phyloP scores from a whole-genome alignment of 2,113 vertebrate genomes.

The Cyanoliseus patagonus region DNA sequence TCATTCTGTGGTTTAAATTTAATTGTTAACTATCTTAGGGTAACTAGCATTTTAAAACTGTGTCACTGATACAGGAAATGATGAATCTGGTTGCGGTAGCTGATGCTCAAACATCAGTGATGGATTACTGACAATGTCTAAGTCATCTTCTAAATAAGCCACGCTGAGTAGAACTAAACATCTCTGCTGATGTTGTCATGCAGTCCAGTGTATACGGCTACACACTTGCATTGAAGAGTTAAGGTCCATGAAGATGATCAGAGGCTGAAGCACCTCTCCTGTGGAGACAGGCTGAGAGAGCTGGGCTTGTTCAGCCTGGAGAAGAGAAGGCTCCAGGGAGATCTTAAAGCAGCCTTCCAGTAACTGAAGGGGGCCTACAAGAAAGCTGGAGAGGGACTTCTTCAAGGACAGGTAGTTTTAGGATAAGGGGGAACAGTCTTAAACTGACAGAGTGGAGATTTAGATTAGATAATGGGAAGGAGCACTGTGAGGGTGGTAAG shows the following conservation, averaged over 20 bases:
- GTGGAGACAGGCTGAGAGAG: neutral
- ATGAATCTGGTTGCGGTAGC: neutral
- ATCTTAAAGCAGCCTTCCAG: neutral
- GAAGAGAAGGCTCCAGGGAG: neutral
- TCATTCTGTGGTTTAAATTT: neutral
- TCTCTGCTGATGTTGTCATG: neutral
- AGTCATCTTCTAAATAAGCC: neutral
- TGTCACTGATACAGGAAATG: neutral
- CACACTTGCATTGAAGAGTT: accelerated
- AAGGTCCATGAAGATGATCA: neutral
- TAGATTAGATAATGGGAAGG: neutral
- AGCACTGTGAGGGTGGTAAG: neutral
- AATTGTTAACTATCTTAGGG: neutral
- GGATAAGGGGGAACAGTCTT: neutral
- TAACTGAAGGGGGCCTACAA: neutral
- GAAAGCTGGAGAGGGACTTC: neutral
- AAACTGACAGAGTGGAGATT: neutral
- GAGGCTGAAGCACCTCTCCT: neutral
- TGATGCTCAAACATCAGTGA: neutral
- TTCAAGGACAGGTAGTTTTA: neutral
- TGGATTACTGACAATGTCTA: neutral
- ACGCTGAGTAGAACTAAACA: neutral
- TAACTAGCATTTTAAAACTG: neutral
- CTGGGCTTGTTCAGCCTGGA: neutral
- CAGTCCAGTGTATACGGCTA: neutral